These are phyloP conservation scores for Harpalus rubripes DNA, from an alignment of 2,888 invertebrate species.

Conservation along the genomic window DNA sequence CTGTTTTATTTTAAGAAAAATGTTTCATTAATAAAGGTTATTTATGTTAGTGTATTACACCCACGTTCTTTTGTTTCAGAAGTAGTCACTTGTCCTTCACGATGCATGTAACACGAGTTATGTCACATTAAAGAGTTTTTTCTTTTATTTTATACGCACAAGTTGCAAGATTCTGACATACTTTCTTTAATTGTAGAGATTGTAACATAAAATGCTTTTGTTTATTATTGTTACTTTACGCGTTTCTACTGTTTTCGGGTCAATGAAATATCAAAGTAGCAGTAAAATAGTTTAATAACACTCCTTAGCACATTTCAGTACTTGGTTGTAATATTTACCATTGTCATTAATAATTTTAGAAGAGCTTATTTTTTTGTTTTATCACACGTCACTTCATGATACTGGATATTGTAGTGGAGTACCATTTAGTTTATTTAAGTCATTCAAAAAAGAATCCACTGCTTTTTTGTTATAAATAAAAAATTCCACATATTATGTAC, in stretches of 20 bases:
- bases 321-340: too few relatives aligned
- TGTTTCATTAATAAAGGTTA: slow-evolving; percentile 50
- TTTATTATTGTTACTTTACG: slow-evolving; percentile 40
- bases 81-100: slow-evolving; percentile 50
- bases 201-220: slow-evolving; percentile 45
- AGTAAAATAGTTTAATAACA: not conserved
- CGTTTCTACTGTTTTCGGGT: slow-evolving; percentile 32
- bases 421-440: too few relatives aligned
- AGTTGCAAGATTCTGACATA: slow-evolving; percentile 50
- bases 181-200: slow-evolving; percentile 49
- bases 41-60: slow-evolving; percentile 46
- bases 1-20: slow-evolving; percentile 37
- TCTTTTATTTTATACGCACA: slow-evolving; percentile 27
- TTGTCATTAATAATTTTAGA: too few relatives aligned
- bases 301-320: not conserved
- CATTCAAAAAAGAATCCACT: too few relatives aligned
- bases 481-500: too few relatives aligned
- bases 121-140: slow-evolving; percentile 51
- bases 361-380: too few relatives aligned
- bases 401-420: too few relatives aligned
- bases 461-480: too few relatives aligned
- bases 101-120: slow-evolving; percentile 35
- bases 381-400: too few relatives aligned
- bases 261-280: slow-evolving; percentile 28
- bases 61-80: slow-evolving; percentile 54